Percentiles rank a stretch among this genome's conserved stretches.
These are phyloP conservation scores for Leucoraja erinaceus DNA, from an alignment of 2,113 vertebrate genomes.

Conservation along the genomic window DNA sequence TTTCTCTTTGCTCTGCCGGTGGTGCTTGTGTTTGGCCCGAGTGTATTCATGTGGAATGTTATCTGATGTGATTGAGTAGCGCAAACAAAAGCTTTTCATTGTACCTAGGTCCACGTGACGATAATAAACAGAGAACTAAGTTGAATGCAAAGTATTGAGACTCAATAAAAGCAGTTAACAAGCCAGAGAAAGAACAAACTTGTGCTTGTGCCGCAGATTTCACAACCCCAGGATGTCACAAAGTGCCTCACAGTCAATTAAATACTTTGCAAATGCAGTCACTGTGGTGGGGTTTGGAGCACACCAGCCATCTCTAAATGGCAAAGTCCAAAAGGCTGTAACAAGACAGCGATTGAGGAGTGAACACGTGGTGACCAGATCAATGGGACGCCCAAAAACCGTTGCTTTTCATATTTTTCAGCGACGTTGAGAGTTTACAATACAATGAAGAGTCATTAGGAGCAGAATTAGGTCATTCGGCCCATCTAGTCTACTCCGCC, in stretches of 20 bases:
- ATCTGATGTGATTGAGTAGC: too few species aligned
- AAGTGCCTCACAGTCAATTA: not conserved
- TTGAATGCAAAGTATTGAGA: not conserved
- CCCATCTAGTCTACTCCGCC: too few species aligned
- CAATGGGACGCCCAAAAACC: not conserved
- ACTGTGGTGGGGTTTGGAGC: not conserved
- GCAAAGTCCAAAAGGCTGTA: not conserved
- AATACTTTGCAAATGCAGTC: not conserved
- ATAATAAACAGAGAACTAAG: not conserved
- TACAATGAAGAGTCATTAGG: not conserved
- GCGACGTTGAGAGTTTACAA: not conserved
- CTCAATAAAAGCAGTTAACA: not conserved
- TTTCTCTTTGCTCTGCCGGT: too few species aligned
- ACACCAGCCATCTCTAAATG: not conserved
- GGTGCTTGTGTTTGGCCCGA: too few species aligned
- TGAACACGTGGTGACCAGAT: too few species aligned
- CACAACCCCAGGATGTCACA: not conserved
- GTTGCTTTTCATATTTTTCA: not conserved
- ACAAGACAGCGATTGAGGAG: not conserved
- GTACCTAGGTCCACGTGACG: too few species aligned
- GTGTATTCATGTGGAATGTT: too few species aligned
- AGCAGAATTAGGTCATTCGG: too few species aligned
- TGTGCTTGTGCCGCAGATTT: not conserved
- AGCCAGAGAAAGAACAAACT: not conserved
- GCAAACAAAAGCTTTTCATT: too few species aligned